Percentiles rank a stretch among this genome's conserved stretches.
Evolutionary conservation across 1,140 invertebrate species (phyloP).

Genomic region (Dendrolimus kikuchii): DNA sequence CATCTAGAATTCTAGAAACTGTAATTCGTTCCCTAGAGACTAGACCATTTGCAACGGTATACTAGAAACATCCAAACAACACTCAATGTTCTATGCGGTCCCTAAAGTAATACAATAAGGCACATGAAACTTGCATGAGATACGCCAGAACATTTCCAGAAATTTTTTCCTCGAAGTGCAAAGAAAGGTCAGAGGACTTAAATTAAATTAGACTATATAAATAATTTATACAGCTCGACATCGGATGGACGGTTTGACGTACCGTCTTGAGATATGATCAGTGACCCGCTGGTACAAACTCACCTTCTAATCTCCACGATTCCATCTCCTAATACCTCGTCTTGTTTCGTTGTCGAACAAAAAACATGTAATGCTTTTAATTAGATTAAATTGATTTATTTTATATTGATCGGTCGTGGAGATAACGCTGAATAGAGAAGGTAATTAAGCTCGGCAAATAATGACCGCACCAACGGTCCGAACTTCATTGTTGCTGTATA

Average conservation of each 20-base stretch:
- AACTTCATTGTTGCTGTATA: constrained; percentile 27
- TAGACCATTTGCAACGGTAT: constrained; percentile 32
- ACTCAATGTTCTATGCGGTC: constrained; percentile 30
- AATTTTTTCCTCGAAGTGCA: constrained; percentile 56
- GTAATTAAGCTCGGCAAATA: constrained; percentile 67
- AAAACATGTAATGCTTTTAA: constrained; percentile 71
- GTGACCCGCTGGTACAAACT: constrained; percentile 54
- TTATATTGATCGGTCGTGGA: constrained; percentile 45
- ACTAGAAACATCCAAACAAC: constrained; percentile 36
- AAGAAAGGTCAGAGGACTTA: constrained; percentile 59
- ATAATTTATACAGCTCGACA: constrained; percentile 62
- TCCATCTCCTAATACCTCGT: constrained; percentile 64
- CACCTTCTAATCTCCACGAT: constrained; percentile 61
- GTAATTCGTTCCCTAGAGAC: constrained; percentile 26
- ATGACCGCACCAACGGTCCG: constrained; percentile 42
- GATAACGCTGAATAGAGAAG: constrained; percentile 41
- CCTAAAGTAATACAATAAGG: constrained; percentile 44
- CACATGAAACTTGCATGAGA: constrained; percentile 12
- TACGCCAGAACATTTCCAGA: constrained; percentile 16
- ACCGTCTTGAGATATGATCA: constrained; percentile 51
- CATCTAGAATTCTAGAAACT: constrained; percentile 24
- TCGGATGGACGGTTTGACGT: constrained; percentile 61
- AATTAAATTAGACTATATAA: constrained; percentile 69
- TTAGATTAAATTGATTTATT: constrained; percentile 72
- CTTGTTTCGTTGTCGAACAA: constrained; percentile 64